A percentile compares a stretch with the other conserved stretches of the same genome.
Conservation (phyloP, 2,113 vertebrate species). For the Cromileptes altivelis region DNA sequence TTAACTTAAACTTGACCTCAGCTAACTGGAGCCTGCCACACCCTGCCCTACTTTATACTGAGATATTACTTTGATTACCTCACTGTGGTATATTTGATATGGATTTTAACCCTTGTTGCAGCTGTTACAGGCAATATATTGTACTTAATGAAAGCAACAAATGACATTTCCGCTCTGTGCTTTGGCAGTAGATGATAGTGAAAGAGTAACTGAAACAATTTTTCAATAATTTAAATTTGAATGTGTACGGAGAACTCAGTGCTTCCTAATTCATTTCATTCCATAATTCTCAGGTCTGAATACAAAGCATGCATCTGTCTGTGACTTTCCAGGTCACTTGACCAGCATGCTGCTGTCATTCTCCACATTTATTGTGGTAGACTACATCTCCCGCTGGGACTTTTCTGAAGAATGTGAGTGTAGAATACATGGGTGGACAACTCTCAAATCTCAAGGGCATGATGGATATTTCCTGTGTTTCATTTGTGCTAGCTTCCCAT, state of each 20-base stretch:
- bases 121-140: background rate
- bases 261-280: slow-evolving; percentile 5
- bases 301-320: slow-evolving; percentile 28
- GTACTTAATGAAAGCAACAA: background rate
- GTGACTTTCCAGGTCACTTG: slow-evolving; percentile 58
- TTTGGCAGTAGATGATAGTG: background rate
- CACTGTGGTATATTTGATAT: slow-evolving; percentile 2
- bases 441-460: slow-evolving; percentile 9
- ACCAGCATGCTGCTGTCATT: slow-evolving; percentile 42
- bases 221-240: background rate
- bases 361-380: slow-evolving; percentile 44
- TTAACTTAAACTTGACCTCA: background rate
- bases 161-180: background rate
- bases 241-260: background rate
- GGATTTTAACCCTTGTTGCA: background rate
- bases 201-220: background rate
- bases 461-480: slow-evolving; percentile 32
- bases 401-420: slow-evolving; percentile 17
- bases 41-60: background rate
- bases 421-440: slow-evolving; percentile 20
- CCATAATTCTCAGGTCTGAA: background rate
- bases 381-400: slow-evolving; percentile 40
- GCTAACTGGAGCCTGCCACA: background rate
- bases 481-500: background rate
- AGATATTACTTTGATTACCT: background rate